Base-by-base conservation (phyloP, 2,113 vertebrate species). In the Mionectes macconnelli region DNA sequence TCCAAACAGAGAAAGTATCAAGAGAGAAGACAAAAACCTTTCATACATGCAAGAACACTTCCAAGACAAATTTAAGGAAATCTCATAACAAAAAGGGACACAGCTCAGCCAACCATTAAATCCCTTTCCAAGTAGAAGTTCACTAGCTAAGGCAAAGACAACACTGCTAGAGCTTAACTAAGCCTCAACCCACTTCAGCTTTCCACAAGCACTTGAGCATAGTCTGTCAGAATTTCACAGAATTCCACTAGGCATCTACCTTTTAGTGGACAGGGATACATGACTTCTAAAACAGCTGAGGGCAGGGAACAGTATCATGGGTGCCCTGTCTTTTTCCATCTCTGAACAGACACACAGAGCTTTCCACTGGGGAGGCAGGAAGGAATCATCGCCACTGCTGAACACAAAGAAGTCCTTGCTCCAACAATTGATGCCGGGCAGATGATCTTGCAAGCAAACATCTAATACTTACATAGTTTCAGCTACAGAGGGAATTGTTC, bases 401-500 rank as follows among this genome's bases (percentile, higher is more conserved):
- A 55, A 73, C 30, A 69, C 73, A 57, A 53, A 82, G 30, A 59
- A 84, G 66, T 37, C 0, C 0, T 64, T 68, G 63, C 44, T 77
- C 30, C 50, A 60, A 69, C 37, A 69, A 35, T 2, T 59, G 52
- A 72, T n/a, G 60, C 33, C 40, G 69, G 74, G 31, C 66, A 74
- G 89, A 28, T 15, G 63, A 72, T 28, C 63, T 35, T 67, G 40
- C 42, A 47, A 91, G 86, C 55, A 87, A 94, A 72, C 53, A 78
- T 42, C 24, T 62, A 20, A 67, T 66, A 97, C 96, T 97, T 89
- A 97, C 96, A 69, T 4, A 56, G 56, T 17, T 88, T 57, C 83
- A 82, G 60, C 81, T 79, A 66, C 37, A 50, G 62, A 56, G 59
- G 87, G 93, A 91, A 86, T 91, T 96, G 96, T 96, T 86, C 90